phyloP scores from a whole-genome alignment of 2,797 vertebrate species.

The Petrocephalus sullivani region DNA sequence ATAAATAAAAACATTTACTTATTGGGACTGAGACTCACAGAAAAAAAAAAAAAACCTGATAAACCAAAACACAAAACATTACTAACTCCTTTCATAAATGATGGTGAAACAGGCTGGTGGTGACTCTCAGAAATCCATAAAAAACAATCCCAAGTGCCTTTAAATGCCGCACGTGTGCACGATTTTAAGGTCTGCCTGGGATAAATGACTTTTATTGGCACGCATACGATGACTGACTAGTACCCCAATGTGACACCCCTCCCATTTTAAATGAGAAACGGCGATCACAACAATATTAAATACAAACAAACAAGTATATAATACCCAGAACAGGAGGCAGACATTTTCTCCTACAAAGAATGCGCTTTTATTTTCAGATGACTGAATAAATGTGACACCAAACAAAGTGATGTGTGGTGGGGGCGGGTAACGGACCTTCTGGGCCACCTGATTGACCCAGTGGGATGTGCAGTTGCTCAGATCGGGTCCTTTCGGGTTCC shows the following conservation, averaged over 20 bases:
- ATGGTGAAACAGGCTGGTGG: neutral
- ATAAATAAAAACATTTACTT: neutral
- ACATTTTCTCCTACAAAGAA: neutral
- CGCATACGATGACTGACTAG: neutral
- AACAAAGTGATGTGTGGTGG: neutral
- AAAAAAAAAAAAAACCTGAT: neutral
- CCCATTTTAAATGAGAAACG: neutral
- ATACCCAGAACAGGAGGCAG: neutral
- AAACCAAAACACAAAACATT: neutral
- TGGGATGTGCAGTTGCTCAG: slow-evolving; percentile 91
- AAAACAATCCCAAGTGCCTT: neutral
- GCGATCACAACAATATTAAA: neutral
- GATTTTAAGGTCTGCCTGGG: neutral
- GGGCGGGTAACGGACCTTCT: slow-evolving; percentile 72
- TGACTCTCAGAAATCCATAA: neutral
- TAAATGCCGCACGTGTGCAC: neutral
- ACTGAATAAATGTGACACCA: neutral
- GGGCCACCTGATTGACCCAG: slow-evolving; percentile 90
- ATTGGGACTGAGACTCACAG: neutral
- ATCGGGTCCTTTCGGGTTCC: slow-evolving; percentile 84
- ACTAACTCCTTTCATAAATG: neutral
- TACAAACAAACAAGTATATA: neutral
- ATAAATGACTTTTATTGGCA: neutral
- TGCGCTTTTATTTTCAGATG: neutral
- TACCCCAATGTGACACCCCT: neutral